Conservation (phyloP, 2,113 vertebrate genomes). For the Cromileptes altivelis region DNA sequence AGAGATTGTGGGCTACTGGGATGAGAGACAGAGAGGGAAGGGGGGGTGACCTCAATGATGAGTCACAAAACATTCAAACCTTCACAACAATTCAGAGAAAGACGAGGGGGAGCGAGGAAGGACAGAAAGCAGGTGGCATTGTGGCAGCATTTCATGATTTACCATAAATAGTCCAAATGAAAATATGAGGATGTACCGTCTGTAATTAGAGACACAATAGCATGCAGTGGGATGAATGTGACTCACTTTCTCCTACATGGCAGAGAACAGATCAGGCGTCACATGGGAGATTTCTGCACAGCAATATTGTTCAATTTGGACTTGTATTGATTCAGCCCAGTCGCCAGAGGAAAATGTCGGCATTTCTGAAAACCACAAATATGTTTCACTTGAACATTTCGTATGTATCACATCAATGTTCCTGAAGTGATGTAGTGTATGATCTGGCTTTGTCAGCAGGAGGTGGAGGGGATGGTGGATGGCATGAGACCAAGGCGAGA, state of each 20-base stretch:
- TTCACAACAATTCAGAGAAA: conserved; percentile 22
- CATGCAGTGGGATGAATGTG: conserved; percentile 24
- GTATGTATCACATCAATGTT: no score
- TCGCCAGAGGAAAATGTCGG: no score
- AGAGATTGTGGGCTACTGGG: conserved; percentile 17
- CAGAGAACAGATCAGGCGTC: background rate
- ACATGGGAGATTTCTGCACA: conserved; percentile 15
- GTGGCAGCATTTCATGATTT: conserved; percentile 38
- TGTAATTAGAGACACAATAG: conserved; percentile 47
- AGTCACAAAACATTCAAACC: conserved; percentile 40
- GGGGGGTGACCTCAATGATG: conserved; percentile 19
- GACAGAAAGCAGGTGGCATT: conserved; percentile 35
- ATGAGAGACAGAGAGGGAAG: conserved; percentile 21
- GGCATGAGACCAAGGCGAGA: no score
- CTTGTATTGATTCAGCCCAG: background rate
- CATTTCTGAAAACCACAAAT: no score
- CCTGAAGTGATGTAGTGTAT: no score
- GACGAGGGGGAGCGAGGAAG: background rate
- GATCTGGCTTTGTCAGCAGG: no score
- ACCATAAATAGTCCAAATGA: conserved; percentile 43
- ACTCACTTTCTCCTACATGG: conserved; percentile 24
- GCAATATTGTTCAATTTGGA: conserved; percentile 17
- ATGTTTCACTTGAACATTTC: no score
- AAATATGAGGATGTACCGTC: conserved; percentile 26
- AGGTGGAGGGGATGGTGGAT: no score